Percentiles rank a stretch among this genome's conserved stretches.
Evolutionary conservation across 2,113 vertebrate genomes (phyloP).

Genomic region (Taurulus bubalis): DNA sequence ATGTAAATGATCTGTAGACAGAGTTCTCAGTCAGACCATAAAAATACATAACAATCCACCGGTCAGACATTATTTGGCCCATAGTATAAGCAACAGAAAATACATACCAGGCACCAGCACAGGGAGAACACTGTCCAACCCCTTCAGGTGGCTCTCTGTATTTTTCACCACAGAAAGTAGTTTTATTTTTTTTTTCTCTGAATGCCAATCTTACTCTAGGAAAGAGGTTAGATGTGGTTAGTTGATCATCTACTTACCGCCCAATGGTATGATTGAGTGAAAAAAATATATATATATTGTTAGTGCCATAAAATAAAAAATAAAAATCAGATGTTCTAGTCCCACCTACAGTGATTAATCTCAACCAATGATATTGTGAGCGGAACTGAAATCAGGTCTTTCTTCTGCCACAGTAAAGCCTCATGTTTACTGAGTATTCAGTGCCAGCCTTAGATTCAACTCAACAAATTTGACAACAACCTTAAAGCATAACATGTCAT

Average conservation of each 20-base stretch:
- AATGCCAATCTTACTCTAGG: not conserved
- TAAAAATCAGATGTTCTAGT: not conserved
- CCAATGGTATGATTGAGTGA: not conserved
- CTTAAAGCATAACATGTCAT: not conserved
- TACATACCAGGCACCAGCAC: not conserved
- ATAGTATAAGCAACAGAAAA: not conserved
- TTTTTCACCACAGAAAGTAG: not conserved
- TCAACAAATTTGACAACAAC: not conserved
- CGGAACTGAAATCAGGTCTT: conserved; percentile 34
- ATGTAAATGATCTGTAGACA: conserved; percentile 24
- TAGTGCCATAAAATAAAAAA: not conserved
- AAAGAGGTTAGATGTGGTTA: not conserved
- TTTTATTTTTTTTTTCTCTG: not conserved
- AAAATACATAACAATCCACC: not conserved
- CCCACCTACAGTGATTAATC: not conserved
- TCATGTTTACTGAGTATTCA: not conserved
- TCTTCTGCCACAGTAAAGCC: not conserved
- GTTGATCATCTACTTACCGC: conserved; percentile 36
- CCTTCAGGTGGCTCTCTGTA: not conserved
- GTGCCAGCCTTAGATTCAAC: not conserved
- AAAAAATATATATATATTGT: not conserved
- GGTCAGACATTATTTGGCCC: not conserved
- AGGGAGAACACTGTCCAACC: not conserved
- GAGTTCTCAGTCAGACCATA: not conserved
- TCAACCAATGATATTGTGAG: conserved; percentile 13